Conservation (phyloP, 2,888 invertebrate genomes). For the Coecobrya sp. region DNA sequence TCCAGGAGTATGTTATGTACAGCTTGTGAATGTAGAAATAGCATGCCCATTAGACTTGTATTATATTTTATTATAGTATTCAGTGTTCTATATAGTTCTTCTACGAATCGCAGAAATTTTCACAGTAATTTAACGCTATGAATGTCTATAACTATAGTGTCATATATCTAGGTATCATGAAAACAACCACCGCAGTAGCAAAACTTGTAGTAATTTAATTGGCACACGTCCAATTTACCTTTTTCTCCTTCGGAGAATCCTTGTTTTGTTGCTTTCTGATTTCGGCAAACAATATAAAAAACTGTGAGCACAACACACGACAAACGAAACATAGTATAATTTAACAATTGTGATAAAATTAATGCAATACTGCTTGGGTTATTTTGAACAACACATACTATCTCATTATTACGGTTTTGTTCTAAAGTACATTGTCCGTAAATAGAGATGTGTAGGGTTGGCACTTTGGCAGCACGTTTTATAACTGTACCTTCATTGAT, state of each 20-base stretch:
- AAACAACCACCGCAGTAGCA: not conserved
- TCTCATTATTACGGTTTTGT: not conserved
- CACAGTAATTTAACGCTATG: not conserved
- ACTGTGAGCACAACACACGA: not conserved
- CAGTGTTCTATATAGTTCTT: not conserved
- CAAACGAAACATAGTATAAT: not conserved
- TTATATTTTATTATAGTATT: not conserved
- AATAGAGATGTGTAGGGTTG: not conserved
- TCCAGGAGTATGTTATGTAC: constrained; percentile 29
- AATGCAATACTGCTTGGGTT: not conserved
- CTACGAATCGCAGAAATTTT: no score
- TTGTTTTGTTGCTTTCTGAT: not conserved
- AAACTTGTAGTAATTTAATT: not conserved
- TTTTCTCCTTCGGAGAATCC: not conserved
- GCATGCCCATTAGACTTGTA: constrained; percentile 5
- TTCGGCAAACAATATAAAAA: not conserved
- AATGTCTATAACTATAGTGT: not conserved
- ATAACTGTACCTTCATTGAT: not conserved
- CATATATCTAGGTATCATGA: not conserved
- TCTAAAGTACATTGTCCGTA: not conserved
- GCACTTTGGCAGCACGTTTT: not conserved
- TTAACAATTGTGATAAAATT: not conserved
- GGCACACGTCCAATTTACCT: constrained; percentile 2
- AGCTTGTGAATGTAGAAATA: not conserved
- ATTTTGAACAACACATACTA: not conserved